Percentiles rank a stretch among this genome's conserved stretches.
Evolutionary conservation across 2,888 invertebrate genomes (phyloP).

Genomic region (Allolobophora icterica): DNA sequence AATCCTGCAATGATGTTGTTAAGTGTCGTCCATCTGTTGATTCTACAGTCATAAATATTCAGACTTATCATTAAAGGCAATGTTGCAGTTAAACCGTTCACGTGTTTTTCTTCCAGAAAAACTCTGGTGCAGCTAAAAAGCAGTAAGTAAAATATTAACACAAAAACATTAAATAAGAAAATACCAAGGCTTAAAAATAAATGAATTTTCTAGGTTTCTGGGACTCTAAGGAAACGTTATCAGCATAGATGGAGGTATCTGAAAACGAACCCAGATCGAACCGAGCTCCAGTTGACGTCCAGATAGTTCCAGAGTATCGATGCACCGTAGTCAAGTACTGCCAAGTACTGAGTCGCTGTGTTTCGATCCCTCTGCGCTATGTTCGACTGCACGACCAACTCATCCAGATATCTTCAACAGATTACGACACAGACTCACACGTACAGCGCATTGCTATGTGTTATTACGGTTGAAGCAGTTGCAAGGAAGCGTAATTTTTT

Average conservation of each 20-base stretch:
- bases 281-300: slow-evolving; percentile 25
- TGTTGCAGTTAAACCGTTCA: neutral
- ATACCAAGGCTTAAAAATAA: too few species aligned
- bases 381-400: neutral
- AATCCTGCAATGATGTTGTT: slow-evolving; percentile 22
- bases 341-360: slow-evolving; percentile 34
- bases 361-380: slow-evolving; percentile 26
- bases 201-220: too few species aligned
- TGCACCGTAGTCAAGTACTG: slow-evolving; percentile 32
- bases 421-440: neutral
- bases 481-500: neutral
- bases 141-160: too few species aligned
- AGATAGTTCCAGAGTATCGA: slow-evolving; percentile 35
- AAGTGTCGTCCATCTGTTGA: slow-evolving; percentile 5
- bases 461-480: neutral
- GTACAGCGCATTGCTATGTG: neutral
- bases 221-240: neutral
- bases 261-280: neutral
- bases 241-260: neutral
- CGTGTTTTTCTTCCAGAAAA: neutral
- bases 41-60: neutral
- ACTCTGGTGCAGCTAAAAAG: too few species aligned
- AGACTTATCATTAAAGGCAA: neutral
- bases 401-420: slow-evolving; percentile 24
- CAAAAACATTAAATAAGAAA: too few species aligned